These are phyloP conservation scores for Brachionus rubens DNA, from an alignment of 1,140 invertebrate species.

Conservation along the genomic window DNA sequence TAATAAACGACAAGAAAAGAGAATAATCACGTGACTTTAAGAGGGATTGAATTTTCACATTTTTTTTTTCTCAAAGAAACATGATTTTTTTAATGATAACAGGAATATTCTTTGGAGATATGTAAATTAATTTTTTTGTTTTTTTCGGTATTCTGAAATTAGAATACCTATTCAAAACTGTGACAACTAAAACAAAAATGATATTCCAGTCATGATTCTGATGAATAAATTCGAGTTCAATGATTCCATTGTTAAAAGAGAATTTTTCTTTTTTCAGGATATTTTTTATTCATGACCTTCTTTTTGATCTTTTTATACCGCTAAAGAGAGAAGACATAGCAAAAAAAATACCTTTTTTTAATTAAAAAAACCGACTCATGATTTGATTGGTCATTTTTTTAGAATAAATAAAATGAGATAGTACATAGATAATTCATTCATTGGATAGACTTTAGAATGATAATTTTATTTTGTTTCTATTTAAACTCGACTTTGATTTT, in stretches of 20 bases:
- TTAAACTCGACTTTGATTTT: too few species aligned
- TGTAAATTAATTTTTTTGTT: constrained; percentile 28
- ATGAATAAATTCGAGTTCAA: constrained; percentile 17
- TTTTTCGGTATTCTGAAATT: too few species aligned
- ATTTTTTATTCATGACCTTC: constrained; percentile 11
- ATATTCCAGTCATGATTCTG: constrained; percentile 17
- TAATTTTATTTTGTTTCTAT: too few species aligned
- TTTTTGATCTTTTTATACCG: background rate
- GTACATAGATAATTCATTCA: too few species aligned
- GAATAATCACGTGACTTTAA: constrained; percentile 29
- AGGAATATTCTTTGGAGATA: background rate
- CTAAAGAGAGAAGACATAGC: too few species aligned
- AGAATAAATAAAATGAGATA: too few species aligned
- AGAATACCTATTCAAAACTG: too few species aligned
- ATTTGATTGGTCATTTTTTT: too few species aligned
- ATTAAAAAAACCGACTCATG: too few species aligned
- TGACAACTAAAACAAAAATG: background rate
- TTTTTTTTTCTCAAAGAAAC: background rate
- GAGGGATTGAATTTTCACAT: background rate
- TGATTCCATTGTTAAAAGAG: background rate
- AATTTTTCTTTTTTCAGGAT: background rate
- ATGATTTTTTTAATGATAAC: background rate
- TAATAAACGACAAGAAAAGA: too few species aligned
- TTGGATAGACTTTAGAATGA: background rate
- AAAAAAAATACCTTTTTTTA: too few species aligned